Percentiles rank a stretch among this genome's conserved stretches.
These are phyloP conservation scores for Criorhina ranunculi DNA, from an alignment of 2,888 invertebrate species.

Conservation along the genomic window DNA sequence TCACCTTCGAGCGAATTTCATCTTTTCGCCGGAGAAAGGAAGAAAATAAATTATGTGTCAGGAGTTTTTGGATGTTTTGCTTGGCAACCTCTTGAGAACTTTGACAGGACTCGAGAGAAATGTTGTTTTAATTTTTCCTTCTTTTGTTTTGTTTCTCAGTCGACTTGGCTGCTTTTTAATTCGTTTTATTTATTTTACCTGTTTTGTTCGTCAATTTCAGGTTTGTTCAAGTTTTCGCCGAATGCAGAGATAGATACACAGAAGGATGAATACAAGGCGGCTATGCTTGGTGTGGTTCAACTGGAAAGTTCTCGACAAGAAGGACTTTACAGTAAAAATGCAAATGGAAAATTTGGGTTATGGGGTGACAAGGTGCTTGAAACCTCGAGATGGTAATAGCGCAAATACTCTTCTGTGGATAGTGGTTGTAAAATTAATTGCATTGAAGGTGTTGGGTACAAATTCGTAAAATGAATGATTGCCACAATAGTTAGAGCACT, in stretches of 20 bases:
- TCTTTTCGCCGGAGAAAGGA: constrained; percentile 44
- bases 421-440: constrained; percentile 23
- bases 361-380: constrained; percentile 30
- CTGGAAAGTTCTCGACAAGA: background rate
- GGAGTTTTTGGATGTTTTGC: constrained; percentile 56
- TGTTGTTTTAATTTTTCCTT: constrained; percentile 69
- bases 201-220: constrained; percentile 55
- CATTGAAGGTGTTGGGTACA: constrained; percentile 1
- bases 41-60: constrained; percentile 74
- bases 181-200: constrained; percentile 53
- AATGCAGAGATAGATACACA: constrained; percentile 46
- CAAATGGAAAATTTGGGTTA: constrained; percentile 14
- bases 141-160: constrained; percentile 40
- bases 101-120: constrained; percentile 71
- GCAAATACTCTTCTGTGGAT: constrained; percentile 18
- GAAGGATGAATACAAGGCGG: background rate
- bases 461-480: background rate
- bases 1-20: constrained; percentile 48
- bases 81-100: constrained; percentile 51
- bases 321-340: constrained; percentile 34
- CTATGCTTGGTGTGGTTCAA: background rate
- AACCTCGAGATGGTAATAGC: constrained; percentile 35
- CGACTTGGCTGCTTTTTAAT: constrained; percentile 39
- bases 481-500: background rate
- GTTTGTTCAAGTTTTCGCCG: constrained; percentile 50